Base-by-base conservation (phyloP, 2,797 vertebrate species). In the Pygocentrus nattereri region DNA sequence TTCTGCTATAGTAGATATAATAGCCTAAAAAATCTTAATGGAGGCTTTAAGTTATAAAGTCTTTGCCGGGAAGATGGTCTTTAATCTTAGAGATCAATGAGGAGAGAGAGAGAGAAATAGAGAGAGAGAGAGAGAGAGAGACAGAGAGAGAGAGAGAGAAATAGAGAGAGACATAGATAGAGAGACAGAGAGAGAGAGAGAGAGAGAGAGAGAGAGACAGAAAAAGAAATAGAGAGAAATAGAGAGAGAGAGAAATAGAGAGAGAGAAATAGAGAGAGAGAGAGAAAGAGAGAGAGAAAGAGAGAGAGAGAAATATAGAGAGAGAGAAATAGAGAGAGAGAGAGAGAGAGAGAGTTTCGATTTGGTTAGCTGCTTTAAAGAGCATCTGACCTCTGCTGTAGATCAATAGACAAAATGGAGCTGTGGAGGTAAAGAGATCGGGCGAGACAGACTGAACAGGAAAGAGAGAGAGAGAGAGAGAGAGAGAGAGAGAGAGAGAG, bases 331-430 rank as follows among this genome's bases (percentile, higher is more conserved):
- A n/a, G n/a, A n/a, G n/a, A n/a, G n/a, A n/a, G n/a, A n/a, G n/a
- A n/a, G n/a, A n/a, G n/a, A 2, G 25, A 34, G 3, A 34, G 61
- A 19, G 1, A 31, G 30, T 64, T 30, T 30, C 15, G 5, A 30
- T 64, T 27, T 15, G 19, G 61, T 13, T 64, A 10, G 41, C 41
- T 44, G 61, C 61, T 64, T 64, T 64, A 64, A 64, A 64, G 64
- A 64, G 61, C 61, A 6, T 16, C 61, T 64, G 61, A 64, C 30
- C 61, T 64, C 61, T 31, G 61, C 1, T 64, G 15, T 61, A 59
- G 61, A 64, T 64, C 61, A 64, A 64, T 64, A 64, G 12, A 19
- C 27, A 34, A 64, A 64, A 64, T 64, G 3, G 61, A 31, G 61
- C 34, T 27, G 15, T 64, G 30, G 61, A 64, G 30, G 30, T 30